Evolutionary conservation across 2,888 invertebrate genomes (phyloP), one percentile per base, ranked within the genome.

Genomic region (Leistus spinibarbis): DNA sequence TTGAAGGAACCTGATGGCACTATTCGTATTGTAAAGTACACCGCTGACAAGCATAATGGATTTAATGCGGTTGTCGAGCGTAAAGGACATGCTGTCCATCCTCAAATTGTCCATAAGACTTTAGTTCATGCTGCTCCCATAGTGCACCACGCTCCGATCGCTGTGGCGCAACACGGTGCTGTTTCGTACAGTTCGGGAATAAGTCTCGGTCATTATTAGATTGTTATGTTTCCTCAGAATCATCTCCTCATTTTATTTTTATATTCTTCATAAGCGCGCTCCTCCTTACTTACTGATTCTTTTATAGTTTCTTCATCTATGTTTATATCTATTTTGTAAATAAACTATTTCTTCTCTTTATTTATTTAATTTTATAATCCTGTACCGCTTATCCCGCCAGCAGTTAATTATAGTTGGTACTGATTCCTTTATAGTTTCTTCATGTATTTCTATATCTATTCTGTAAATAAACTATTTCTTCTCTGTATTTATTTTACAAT

Each of bases 41-140:
- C 82, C 19, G 82, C 82, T 57, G 83, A 83, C 77, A 80, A 79
- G 24, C 79, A 80, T 63, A 82, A 82, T 63, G 82, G 82, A 65
- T 82, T 82, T 78, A 82, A 82, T 76, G 92, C 92, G 27, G 88
- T 91, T 62, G 92, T 92, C 7, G 90, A 91, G 79, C 90, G 89
- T 82, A 87, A 89, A 56, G 91, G 90, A 76, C 90, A 91, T 79
- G 87, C 89, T 40, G 87, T 87, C 0, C 89, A 88, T 81, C 88
- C 88, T 16, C 67, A 73, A 65, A 67, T 73, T 17, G 23, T 73
- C 4, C 73, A 73, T 13, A 73, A 73, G 57, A 57, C 65, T n/a
- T 56, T 72, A 19, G 72, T 74, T 9, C 9, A 56, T n/a, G 54
- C 72, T 13, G 40, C 40, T 40, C 40, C 40, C 7, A 40, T 24